A percentile compares a stretch with the other conserved stretches of the same genome.
Conservation (phyloP, 2,888 invertebrate genomes). For the Escarpia spicata region DNA sequence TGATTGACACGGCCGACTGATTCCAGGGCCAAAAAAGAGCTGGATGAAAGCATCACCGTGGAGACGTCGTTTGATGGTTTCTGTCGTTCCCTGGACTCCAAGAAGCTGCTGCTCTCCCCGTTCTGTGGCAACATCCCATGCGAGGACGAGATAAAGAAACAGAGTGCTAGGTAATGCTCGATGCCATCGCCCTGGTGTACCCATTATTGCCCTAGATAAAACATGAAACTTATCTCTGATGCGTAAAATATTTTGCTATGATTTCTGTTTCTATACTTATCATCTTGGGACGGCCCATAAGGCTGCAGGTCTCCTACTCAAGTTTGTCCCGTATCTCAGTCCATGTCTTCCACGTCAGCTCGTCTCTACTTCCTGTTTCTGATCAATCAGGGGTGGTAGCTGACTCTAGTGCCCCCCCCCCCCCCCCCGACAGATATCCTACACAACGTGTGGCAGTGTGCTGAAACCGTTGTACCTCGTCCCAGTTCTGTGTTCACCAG, state of each 20-base stretch:
- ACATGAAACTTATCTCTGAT: not conserved
- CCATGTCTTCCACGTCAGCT: too few species aligned
- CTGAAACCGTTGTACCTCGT: too few species aligned
- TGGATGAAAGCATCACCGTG: constrained; percentile 78
- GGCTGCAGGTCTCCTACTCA: too few species aligned
- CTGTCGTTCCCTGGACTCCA: constrained; percentile 81
- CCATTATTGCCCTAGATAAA: not conserved
- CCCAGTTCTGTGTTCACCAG: too few species aligned
- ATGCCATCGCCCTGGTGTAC: not conserved
- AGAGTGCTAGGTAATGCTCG: constrained; percentile 81
- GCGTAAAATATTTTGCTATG: not conserved
- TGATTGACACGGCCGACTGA: not conserved
- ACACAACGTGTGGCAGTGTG: too few species aligned
- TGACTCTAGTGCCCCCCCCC: too few species aligned
- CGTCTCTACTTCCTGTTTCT: too few species aligned
- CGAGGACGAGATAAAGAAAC: constrained; percentile 95
- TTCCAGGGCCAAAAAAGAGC: constrained; percentile 80
- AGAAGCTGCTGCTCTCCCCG: constrained; percentile 90
- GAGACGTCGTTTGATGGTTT: constrained; percentile 86
- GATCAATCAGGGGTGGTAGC: too few species aligned
- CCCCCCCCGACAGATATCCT: too few species aligned
- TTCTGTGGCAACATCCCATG: constrained; percentile 92
- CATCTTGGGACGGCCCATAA: not conserved
- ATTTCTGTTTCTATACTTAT: not conserved
- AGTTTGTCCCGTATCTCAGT: too few species aligned